Evolutionary conservation across 1,140 invertebrate species (phyloP), one percentile per base, ranked within the genome.

Genomic region (Paramacrobiotus metropolitanus): DNA sequence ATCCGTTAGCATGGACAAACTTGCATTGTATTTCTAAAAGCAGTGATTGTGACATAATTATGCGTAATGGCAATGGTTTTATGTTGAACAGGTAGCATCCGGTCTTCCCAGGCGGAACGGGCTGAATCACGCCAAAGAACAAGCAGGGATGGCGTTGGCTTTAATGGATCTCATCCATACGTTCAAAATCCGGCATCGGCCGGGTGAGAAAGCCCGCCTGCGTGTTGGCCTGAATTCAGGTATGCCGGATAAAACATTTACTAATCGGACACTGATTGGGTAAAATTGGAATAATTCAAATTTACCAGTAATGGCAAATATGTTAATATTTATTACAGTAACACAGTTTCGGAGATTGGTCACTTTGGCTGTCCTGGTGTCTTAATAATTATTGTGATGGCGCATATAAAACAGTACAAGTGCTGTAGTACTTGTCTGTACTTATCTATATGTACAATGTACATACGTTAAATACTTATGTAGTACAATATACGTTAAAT

Each of bases 181-280:
- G 59, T 98, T 98, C 74, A 80, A 80, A 48, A 96, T 97, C 67
- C 79, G 84, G 21, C 92, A 97, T 73, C 76, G 84, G 61, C 87
- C 88, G 0, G 77, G 82, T 31, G 83, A 87, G 63, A 83, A 90
- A 68, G 77, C 98, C 1, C 87, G 88, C 69, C 77, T 97, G 2
- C 76, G 94, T 62, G 96, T 98, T 67, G 94, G 94, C 48, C 80
- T 97, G 66, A 93, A 98, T 75, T 85, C 87, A 59, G 86, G 87
- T 86, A 67, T 67, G 67, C 34, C 9, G 9, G 34, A 9, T 40
- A n/a, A 40, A 9, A 40, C 9, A 40, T 40, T 40, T 40, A 59
- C 55, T 15, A n/a, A 4, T 40, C n/a, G 34, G 34, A 9, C n/a
- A 40, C n/a, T 40, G 34, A n/a, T 40, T 40, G 34, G n/a, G n/a